A percentile compares a stretch with the other conserved stretches of the same genome.
phyloP scores from a whole-genome alignment of 1,140 invertebrate species.

The Papilio polytes region DNA sequence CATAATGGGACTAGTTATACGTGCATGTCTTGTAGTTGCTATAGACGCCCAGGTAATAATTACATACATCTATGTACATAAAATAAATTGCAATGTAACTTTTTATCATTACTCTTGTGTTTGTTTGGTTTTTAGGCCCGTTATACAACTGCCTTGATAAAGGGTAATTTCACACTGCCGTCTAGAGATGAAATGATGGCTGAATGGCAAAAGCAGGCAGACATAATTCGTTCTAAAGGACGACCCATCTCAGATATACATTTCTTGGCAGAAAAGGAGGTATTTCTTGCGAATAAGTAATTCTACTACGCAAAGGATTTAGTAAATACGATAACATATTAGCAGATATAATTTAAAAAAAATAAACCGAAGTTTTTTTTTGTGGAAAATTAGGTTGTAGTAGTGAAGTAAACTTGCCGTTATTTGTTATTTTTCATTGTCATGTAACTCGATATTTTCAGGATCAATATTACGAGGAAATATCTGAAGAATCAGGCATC shows the following conservation, averaged over 20 bases:
- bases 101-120: neutral
- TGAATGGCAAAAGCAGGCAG: constrained; percentile 65
- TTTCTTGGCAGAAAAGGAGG: constrained; percentile 69
- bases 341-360: no score
- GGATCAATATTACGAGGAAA: constrained; percentile 73
- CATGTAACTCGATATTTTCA: constrained; percentile 48
- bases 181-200: constrained; percentile 66
- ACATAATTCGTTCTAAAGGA: constrained; percentile 56
- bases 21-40: constrained; percentile 70
- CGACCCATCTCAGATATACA: constrained; percentile 64
- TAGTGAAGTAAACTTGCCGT: neutral
- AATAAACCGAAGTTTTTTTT: no score
- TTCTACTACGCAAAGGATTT: neutral
- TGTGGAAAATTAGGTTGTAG: neutral
- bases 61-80: neutral
- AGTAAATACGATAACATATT: no score
- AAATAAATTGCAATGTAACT: neutral
- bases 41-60: constrained; percentile 69
- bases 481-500: constrained; percentile 75
- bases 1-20: constrained; percentile 87
- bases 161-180: constrained; percentile 72
- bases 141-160: constrained; percentile 66
- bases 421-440: neutral
- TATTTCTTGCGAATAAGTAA: constrained; percentile 42
- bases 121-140: constrained; percentile 56